These are phyloP conservation scores for Rambutsinella grinnellia DNA, from an alignment of 2,888 invertebrate genomes.

Conservation along the genomic window DNA sequence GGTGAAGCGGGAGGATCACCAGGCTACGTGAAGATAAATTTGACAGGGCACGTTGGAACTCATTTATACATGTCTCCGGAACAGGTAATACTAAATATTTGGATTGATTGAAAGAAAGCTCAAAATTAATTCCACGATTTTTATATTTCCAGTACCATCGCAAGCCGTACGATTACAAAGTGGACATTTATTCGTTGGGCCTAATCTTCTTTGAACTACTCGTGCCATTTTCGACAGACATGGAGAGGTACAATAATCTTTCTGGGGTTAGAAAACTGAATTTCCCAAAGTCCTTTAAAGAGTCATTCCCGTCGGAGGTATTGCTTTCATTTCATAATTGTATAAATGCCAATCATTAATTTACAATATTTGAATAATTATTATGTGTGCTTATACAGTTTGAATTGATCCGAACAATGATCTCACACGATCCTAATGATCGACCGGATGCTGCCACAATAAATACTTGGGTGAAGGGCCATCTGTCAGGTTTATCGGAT, in stretches of 20 bases:
- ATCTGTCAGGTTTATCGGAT: conserved; percentile 25
- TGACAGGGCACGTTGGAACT: conserved; percentile 82
- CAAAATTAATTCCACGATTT: background rate
- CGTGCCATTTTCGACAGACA: conserved; percentile 89
- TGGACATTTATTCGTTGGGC: conserved; percentile 95
- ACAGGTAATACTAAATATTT: conserved; percentile 73
- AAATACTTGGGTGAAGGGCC: conserved; percentile 57
- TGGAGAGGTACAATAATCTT: conserved; percentile 84
- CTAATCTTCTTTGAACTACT: conserved; percentile 94
- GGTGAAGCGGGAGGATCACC: conserved; percentile 59
- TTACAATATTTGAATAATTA: no score
- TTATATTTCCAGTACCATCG: conserved; percentile 73
- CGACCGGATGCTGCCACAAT: conserved; percentile 73
- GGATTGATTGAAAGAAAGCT: background rate
- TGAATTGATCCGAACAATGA: conserved; percentile 81
- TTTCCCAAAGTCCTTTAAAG: conserved; percentile 79
- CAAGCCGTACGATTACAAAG: conserved; percentile 86
- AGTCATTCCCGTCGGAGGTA: conserved; percentile 80
- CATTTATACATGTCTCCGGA: conserved; percentile 99
- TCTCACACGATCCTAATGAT: conserved; percentile 79
- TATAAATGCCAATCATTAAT: no score
- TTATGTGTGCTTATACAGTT: no score
- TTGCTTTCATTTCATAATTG: conserved; percentile 3
- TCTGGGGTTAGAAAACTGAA: conserved; percentile 76
- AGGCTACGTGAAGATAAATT: conserved; percentile 65